A percentile compares a stretch with the other conserved stretches of the same genome.
Conservation (phyloP, 2,888 invertebrate species). For the Nasonovia ribisnigri region DNA sequence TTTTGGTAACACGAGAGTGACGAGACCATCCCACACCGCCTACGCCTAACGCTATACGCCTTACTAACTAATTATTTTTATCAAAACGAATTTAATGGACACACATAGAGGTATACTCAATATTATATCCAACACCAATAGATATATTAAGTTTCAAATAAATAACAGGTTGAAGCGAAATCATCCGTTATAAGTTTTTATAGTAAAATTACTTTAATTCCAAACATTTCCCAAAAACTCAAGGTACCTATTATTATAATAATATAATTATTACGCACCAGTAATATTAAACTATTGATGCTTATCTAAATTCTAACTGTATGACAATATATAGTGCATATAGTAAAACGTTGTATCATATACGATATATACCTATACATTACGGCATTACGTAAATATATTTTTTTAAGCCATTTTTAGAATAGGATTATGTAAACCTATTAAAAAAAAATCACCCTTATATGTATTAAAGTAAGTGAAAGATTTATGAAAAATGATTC, state of each 20-base stretch:
- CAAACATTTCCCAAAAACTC: background rate
- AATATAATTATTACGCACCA: background rate
- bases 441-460: background rate
- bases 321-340: background rate
- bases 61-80: constrained; percentile 2
- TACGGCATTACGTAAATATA: too few species aligned
- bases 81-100: background rate
- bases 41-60: background rate
- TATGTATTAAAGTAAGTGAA: background rate
- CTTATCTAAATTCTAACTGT: background rate
- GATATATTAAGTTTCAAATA: background rate
- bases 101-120: background rate
- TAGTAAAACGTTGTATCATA: background rate
- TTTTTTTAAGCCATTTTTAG: too few species aligned
- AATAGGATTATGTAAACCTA: background rate
- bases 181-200: background rate
- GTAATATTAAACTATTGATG: background rate
- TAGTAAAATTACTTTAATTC: background rate
- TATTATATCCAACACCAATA: background rate
- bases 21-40: background rate
- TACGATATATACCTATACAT: too few species aligned
- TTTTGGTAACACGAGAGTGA: background rate
- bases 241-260: background rate
- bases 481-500: too few species aligned
- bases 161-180: background rate